phyloP scores from a whole-genome alignment of 2,888 invertebrate species.

The Agrochola lota region DNA sequence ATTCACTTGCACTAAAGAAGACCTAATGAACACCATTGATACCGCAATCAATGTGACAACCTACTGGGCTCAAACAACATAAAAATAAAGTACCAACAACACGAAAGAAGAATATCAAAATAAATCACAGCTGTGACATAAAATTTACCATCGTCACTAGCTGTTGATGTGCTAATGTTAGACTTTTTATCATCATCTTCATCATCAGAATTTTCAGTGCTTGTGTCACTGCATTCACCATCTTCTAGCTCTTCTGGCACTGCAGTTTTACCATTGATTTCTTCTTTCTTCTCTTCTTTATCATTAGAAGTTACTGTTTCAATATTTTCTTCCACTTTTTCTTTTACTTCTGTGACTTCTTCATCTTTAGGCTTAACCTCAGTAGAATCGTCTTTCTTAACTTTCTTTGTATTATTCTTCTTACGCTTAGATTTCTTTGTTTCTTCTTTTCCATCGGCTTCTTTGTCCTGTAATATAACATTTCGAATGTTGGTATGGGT shows the following conservation, averaged over 20 bases:
- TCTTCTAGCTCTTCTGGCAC: slow-evolving; percentile 89
- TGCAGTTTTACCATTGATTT: slow-evolving; percentile 36
- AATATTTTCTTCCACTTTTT: slow-evolving; percentile 26
- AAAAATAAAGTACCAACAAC: too few relatives aligned
- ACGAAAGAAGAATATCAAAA: neutral
- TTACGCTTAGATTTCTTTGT: slow-evolving; percentile 76
- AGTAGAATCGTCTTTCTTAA: slow-evolving; percentile 56
- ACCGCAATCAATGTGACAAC: too few relatives aligned
- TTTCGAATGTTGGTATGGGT: slow-evolving; percentile 84
- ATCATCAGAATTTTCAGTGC: slow-evolving; percentile 72
- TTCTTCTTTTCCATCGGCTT: slow-evolving; percentile 68
- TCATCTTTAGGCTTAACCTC: slow-evolving; percentile 56
- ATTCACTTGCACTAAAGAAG: too few relatives aligned
- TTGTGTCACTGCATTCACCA: slow-evolving; percentile 92
- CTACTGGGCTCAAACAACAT: too few relatives aligned
- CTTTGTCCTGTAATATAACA: slow-evolving; percentile 88
- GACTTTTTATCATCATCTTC: slow-evolving; percentile 78
- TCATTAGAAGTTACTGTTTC: slow-evolving; percentile 16
- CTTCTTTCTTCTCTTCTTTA: slow-evolving; percentile 37
- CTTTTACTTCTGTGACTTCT: slow-evolving; percentile 33
- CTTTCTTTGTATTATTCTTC: slow-evolving; percentile 69
- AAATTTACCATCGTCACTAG: slow-evolving; percentile 86
- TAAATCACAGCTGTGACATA: slow-evolving; percentile 26
- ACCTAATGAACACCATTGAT: too few relatives aligned
- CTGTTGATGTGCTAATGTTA: slow-evolving; percentile 83